Conservation (phyloP, 1,140 invertebrate genomes). For the Philopotamus ludificatus region DNA sequence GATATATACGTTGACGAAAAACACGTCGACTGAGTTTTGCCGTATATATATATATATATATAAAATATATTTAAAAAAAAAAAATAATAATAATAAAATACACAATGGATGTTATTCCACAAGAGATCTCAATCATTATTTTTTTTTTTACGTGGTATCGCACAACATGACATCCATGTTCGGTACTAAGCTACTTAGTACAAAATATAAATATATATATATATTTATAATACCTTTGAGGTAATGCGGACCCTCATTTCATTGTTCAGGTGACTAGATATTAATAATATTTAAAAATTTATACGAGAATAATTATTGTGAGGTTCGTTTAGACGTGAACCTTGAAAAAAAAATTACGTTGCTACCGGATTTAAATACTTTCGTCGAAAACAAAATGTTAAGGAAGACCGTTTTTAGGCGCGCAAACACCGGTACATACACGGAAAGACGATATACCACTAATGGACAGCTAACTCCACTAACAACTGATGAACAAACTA, state of each 20-base stretch:
- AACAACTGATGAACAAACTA: constrained; percentile 1
- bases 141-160: background rate
- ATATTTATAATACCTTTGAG: constrained; percentile 5
- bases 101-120: background rate
- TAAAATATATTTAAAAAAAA: background rate
- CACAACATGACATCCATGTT: constrained; percentile 1
- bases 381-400: too few relatives aligned
- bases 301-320: constrained; percentile 9
- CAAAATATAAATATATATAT: constrained; percentile 13
- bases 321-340: background rate
- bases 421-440: too few relatives aligned
- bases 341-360: too few relatives aligned
- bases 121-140: background rate
- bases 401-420: too few relatives aligned
- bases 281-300: constrained; percentile 10
- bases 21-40: too few relatives aligned
- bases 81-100: background rate
- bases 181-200: constrained; percentile 10
- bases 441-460: too few relatives aligned
- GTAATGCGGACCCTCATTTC: constrained; percentile 4
- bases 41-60: background rate
- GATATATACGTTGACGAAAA: too few relatives aligned
- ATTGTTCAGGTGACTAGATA: constrained; percentile 6
- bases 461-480: too few relatives aligned
- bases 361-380: too few relatives aligned